Evolutionary conservation across 2,797 vertebrate species (phyloP).

Genomic region (Takifugu ocellatus): DNA sequence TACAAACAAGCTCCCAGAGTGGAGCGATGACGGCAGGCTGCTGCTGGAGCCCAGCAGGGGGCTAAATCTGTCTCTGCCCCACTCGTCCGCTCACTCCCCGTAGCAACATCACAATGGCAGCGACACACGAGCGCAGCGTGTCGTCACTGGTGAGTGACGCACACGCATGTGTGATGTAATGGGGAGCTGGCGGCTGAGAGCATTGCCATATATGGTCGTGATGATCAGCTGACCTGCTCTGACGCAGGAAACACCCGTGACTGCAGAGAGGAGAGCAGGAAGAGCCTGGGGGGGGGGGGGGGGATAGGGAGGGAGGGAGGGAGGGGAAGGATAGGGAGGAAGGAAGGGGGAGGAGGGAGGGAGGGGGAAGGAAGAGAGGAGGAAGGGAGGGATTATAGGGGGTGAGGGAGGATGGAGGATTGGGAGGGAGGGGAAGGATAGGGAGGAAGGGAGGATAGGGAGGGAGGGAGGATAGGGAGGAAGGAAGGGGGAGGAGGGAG

Average conservation of each 20-base stretch:
- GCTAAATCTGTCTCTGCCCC: constrained; percentile 16
- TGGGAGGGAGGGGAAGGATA: no score
- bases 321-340: no score
- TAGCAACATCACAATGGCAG: neutral
- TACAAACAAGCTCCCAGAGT: constrained; percentile 27
- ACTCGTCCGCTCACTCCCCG: neutral
- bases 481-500: no score
- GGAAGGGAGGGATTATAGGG: no score
- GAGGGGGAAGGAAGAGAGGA: no score
- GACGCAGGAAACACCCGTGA: constrained; percentile 63
- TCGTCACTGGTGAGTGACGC: constrained; percentile 60
- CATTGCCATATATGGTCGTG: constrained; percentile 70
- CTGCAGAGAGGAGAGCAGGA: constrained; percentile 48
- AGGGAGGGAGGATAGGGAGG: no score
- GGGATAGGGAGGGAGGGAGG: no score
- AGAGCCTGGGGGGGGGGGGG: no score
- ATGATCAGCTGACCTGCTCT: constrained; percentile 48
- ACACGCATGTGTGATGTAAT: constrained; percentile 45
- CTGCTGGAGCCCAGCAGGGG: constrained; percentile 20
- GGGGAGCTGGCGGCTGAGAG: constrained; percentile 40
- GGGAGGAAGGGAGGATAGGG: no score
- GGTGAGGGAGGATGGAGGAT: no score
- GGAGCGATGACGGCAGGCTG: constrained; percentile 37
- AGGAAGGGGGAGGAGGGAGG: no score
- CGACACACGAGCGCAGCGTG: constrained; percentile 36